A percentile compares a stretch with the other conserved stretches of the same genome.
These are phyloP conservation scores for Lymantria dispar DNA, from an alignment of 2,888 invertebrate species.

Conservation along the genomic window DNA sequence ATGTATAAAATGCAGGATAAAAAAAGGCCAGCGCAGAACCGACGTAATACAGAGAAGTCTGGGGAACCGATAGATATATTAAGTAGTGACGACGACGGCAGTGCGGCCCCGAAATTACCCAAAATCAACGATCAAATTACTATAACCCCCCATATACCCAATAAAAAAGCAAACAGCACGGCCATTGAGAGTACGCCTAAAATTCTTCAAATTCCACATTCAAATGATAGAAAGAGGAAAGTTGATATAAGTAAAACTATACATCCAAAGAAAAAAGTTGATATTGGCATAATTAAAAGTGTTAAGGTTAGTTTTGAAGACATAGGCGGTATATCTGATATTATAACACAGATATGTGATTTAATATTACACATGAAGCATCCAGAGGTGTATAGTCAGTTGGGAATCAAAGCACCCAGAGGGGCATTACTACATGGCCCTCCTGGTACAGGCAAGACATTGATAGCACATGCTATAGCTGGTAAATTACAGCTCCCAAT, in stretches of 20 bases:
- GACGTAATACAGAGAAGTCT: slow-evolving; percentile 62
- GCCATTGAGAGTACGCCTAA: slow-evolving; percentile 46
- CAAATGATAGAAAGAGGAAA: slow-evolving; percentile 66
- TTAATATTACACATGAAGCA: slow-evolving; percentile 93
- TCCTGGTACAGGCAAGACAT: slow-evolving; percentile 96
- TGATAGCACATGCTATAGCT: slow-evolving; percentile 91
- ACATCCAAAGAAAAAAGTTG: slow-evolving; percentile 56
- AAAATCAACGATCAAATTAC: slow-evolving; percentile 78
- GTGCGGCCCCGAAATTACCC: slow-evolving; percentile 69
- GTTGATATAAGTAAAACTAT: slow-evolving; percentile 48
- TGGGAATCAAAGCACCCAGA: slow-evolving; percentile 93
- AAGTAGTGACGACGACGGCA: slow-evolving; percentile 69
- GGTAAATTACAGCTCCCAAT: slow-evolving; percentile 93
- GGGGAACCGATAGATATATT: slow-evolving; percentile 75
- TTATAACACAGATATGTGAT: slow-evolving; percentile 87
- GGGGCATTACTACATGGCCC: slow-evolving; percentile 97
- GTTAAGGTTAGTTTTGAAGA: slow-evolving; percentile 85
- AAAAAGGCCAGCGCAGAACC: slow-evolving; percentile 63
- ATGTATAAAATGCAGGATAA: slow-evolving; percentile 79
- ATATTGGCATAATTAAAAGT: slow-evolving; percentile 58
- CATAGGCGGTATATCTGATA: slow-evolving; percentile 91
- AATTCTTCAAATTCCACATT: slow-evolving; percentile 49
- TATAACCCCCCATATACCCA: slow-evolving; percentile 71
- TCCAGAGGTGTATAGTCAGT: slow-evolving; percentile 92
- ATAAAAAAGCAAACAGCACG: slow-evolving; percentile 50